Percentiles rank a stretch among this genome's conserved stretches.
These are phyloP conservation scores for Centroberyx gerrardi DNA, from an alignment of 2,797 vertebrate species.

Conservation along the genomic window DNA sequence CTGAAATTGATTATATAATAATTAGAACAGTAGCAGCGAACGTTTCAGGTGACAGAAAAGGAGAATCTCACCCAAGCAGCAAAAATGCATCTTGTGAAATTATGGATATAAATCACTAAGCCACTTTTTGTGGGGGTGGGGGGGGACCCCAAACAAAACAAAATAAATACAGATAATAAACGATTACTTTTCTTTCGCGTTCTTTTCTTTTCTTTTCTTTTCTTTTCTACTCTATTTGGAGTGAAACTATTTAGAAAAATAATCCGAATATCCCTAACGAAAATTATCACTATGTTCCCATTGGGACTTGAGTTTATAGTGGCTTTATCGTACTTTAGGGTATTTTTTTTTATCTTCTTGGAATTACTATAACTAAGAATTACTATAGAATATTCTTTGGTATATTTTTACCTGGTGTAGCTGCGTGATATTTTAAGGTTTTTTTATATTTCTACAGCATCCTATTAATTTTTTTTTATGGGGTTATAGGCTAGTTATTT, in stretches of 20 bases:
- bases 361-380: background rate
- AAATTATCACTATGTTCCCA: slow-evolving; percentile 20
- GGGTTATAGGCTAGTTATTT: background rate
- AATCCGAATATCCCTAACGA: slow-evolving; percentile 19
- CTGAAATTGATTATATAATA: background rate
- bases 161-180: background rate
- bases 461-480: background rate
- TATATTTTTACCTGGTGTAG: slow-evolving; percentile 25
- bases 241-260: too few species aligned
- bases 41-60: background rate
- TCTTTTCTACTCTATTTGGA: slow-evolving; percentile 7
- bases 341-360: slow-evolving; percentile 7
- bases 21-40: background rate
- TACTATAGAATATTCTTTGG: background rate
- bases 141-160: too few species aligned
- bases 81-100: background rate
- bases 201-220: background rate
- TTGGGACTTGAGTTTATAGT: slow-evolving; percentile 23
- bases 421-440: background rate
- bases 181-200: slow-evolving; percentile 8
- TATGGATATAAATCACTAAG: background rate
- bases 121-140: background rate
- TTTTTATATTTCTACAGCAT: background rate
- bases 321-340: slow-evolving; percentile 24
- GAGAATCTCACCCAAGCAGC: background rate